Evolutionary conservation across 1,140 invertebrate species (phyloP).

Genomic region (Atta cephalotes): DNA sequence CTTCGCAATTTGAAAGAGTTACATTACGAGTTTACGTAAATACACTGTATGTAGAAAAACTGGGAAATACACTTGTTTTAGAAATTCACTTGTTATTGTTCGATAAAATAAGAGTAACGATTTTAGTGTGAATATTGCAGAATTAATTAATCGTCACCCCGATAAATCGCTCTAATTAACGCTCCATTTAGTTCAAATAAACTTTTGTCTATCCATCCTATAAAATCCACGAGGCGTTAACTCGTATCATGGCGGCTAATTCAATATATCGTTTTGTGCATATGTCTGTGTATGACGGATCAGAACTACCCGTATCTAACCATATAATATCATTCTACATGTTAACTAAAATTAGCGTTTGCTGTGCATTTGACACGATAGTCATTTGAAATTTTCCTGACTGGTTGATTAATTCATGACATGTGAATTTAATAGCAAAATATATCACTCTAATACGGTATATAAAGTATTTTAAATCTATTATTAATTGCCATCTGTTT

Average conservation of each 20-base stretch:
- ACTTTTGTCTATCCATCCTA: conserved; percentile 12
- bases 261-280: conserved; percentile 16
- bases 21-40: background rate
- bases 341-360: conserved; percentile 41
- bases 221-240: conserved; percentile 27
- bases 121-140: background rate
- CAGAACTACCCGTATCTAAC: conserved; percentile 28
- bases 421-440: conserved; percentile 35
- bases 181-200: conserved; percentile 30
- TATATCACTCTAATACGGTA: background rate
- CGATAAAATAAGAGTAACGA: conserved; percentile 8
- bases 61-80: background rate
- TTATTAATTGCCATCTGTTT: background rate
- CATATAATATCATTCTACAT: conserved; percentile 7
- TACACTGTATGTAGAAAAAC: background rate
- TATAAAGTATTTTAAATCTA: background rate
- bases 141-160: conserved; percentile 13
- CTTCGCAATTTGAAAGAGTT: background rate
- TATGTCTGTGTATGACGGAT: background rate
- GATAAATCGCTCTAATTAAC: conserved; percentile 13
- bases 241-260: conserved; percentile 32
- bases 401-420: background rate
- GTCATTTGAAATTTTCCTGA: conserved; percentile 41
- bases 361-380: conserved; percentile 34
- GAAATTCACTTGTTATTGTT: background rate